Evolutionary conservation across 1,140 invertebrate genomes (phyloP).

Genomic region (Brachionus paranguensis): DNA sequence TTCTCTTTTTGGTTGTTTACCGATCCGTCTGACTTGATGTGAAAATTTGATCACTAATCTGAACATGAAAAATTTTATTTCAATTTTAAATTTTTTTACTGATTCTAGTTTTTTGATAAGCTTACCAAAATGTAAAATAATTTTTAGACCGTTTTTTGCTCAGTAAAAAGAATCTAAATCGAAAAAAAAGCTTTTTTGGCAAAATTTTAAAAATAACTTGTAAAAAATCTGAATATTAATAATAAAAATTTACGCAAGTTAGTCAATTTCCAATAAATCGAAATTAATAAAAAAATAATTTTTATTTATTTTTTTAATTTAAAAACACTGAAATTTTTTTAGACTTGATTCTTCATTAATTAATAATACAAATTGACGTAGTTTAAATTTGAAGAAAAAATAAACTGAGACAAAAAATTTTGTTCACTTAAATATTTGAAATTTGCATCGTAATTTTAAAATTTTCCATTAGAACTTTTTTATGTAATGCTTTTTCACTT

Average conservation of each 20-base stretch:
- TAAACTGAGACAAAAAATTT: neutral
- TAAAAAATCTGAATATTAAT: too few relatives aligned
- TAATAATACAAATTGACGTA: neutral
- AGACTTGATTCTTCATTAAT: neutral
- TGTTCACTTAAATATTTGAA: neutral
- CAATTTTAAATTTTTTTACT: neutral
- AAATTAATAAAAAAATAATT: neutral
- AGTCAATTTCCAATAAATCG: neutral
- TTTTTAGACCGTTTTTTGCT: neutral
- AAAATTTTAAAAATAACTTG: too few relatives aligned
- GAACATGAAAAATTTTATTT: neutral
- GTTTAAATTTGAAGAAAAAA: neutral
- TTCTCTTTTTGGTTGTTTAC: neutral
- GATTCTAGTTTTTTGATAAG: neutral
- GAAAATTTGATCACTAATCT: neutral
- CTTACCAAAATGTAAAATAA: neutral
- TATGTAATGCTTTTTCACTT: neutral
- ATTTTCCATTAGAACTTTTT: neutral
- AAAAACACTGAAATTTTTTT: neutral
- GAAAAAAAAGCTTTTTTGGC: too few relatives aligned
- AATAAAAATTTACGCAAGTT: neutral
- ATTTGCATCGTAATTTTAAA: slow-evolving; percentile 25
- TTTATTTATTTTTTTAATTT: neutral
- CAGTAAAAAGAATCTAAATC: too few relatives aligned
- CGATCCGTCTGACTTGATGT: neutral